Base-by-base conservation (phyloP, 2,797 vertebrate genomes). In the Fistularia tabacaria region DNA sequence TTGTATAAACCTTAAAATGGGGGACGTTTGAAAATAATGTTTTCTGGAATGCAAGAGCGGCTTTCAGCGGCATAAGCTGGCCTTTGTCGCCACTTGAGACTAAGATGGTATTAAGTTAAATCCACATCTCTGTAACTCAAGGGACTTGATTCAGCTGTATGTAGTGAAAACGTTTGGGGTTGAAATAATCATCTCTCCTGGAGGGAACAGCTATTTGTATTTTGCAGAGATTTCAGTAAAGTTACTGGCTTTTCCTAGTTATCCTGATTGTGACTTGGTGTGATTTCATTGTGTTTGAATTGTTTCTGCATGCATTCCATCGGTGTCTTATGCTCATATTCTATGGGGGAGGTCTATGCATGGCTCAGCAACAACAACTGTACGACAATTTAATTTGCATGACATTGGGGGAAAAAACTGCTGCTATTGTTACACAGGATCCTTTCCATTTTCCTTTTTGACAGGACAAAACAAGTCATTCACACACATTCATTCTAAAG, bases 181-280 rank as follows among this genome's bases (percentile, higher is more conserved):
- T 94, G 91, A 87, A 93, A 92, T 90, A 92, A 90, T 91, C n/a
- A 93, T 89, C 87, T 92, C 92, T 94, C 91, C 93, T 93, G 93
- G 92, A 95, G 93, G 85, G 91, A 92, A 95, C 93, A 92, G 73
- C 75, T 94, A 93, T 97, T 97, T 97, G 96, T 97, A 97, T 95
- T 98, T 96, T 96, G 94, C 92, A 94, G 93, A 95, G 92, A 93
- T 97, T 95, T 97, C 93, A 98, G 95, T 98, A 97, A 97, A 98
- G 92, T 95, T 95, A 94, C 93, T 97, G 94, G 93, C 93, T 97
- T 98, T 25, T 98, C 94, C 93, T 96, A 96, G 94, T 97, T 95
- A 95, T 87, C 78, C 88, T 76, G 85, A 90, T 90, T 90, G 85
- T 91, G 87, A 69, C 82, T 94, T 89, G 49, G 81, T 86, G 85